phyloP scores from a whole-genome alignment of 2,113 vertebrate species.

The Notechis scutatus region DNA sequence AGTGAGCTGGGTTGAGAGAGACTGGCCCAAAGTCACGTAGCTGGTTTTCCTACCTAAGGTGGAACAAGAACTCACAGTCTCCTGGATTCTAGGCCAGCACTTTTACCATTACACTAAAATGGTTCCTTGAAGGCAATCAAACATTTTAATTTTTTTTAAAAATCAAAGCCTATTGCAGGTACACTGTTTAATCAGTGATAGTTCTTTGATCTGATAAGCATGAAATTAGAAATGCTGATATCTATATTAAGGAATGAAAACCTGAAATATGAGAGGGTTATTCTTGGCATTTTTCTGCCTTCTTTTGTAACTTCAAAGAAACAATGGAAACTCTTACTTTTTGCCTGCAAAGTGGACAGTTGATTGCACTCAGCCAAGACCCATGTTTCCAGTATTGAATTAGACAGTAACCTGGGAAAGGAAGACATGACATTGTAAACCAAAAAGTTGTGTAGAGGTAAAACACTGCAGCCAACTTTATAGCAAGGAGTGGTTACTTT shows the following conservation, averaged over 20 bases:
- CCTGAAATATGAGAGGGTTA: constrained; percentile 27
- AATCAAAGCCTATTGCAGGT: constrained; percentile 30
- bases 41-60: not conserved
- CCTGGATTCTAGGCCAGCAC: not conserved
- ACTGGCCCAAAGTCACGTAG: not conserved
- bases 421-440: not conserved
- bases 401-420: constrained; percentile 73
- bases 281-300: constrained; percentile 2
- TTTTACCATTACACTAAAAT: not conserved
- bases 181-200: constrained; percentile 34
- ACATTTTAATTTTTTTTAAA: not conserved
- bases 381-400: constrained; percentile 81
- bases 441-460: not conserved
- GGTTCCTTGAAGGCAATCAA: not conserved
- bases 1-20: not conserved
- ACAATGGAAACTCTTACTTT: constrained; percentile 64
- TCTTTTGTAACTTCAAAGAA: constrained; percentile 8
- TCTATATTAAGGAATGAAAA: constrained; percentile 41
- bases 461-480: not conserved
- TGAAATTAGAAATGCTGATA: constrained; percentile 28
- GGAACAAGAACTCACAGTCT: not conserved
- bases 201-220: constrained; percentile 25
- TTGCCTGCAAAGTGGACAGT: constrained; percentile 82
- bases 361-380: constrained; percentile 77
- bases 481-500: not conserved